phyloP scores from a whole-genome alignment of 2,888 invertebrate genomes.

The Smittia sp. region DNA sequence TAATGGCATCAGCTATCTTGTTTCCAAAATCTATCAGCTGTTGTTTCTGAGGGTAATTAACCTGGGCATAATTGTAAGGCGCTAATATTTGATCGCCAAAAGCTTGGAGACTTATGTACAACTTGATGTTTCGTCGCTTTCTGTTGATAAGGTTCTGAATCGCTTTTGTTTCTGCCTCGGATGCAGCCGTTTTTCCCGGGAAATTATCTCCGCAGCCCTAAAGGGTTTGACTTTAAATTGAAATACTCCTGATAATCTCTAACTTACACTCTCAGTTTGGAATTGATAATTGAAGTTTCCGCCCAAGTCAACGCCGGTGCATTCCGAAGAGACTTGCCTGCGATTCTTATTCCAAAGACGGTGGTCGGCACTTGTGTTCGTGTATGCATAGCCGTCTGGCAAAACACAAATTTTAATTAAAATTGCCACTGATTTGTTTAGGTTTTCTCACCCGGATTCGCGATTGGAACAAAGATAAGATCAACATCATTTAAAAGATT shows the following conservation, averaged over 20 bases:
- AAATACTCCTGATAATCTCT: background rate
- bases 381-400: slow-evolving; percentile 3
- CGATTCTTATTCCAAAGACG: slow-evolving; percentile 69
- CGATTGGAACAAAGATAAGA: slow-evolving; percentile 64
- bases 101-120: slow-evolving; percentile 20
- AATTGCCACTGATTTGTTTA: background rate
- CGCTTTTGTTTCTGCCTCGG: slow-evolving; percentile 61
- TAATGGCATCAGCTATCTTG: background rate
- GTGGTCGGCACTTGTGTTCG: slow-evolving; percentile 34
- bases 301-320: slow-evolving; percentile 71
- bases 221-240: no score
- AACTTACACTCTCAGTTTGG: slow-evolving; percentile 53
- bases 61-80: slow-evolving; percentile 1
- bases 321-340: slow-evolving; percentile 51
- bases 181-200: slow-evolving; percentile 62
- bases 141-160: background rate
- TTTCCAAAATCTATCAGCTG: background rate
- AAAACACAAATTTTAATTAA: background rate
- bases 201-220: slow-evolving; percentile 59
- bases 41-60: background rate
- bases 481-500: slow-evolving; percentile 61
- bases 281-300: slow-evolving; percentile 71
- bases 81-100: background rate
- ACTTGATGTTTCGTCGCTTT: background rate
- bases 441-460: slow-evolving; percentile 61